Base-by-base conservation (phyloP, 2,113 vertebrate species). In the Callochromis pleurospilus region DNA sequence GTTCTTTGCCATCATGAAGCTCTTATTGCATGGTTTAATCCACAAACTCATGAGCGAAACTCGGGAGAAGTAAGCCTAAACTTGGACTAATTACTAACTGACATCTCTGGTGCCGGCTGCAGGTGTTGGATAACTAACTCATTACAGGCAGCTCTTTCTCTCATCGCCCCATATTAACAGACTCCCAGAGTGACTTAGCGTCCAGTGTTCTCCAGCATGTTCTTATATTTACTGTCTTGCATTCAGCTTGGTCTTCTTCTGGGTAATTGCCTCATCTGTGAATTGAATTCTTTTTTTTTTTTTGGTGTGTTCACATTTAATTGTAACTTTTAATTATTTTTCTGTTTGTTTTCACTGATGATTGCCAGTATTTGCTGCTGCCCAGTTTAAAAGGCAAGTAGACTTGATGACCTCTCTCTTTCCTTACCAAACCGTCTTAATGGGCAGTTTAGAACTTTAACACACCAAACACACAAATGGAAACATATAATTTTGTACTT, bases 51-150 rank as follows among this genome's bases (percentile, higher is more conserved):
- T 31, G 45, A 81, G 81, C 12, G 12, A 80, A 65, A 86, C 81
- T 82, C 31, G 1, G 12, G 56, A 80, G 82, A 87, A 89, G 85
- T 82, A 55, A 92, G 80, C n/a, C 54, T 14, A 9, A 84, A 86
- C n/a, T 19, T 55, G 26, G 38, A 21, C 58, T 93, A 91, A 94
- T 94, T 93, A 90, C 85, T 70, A 24, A 47, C 26, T 81, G 84
- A 89, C 83, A 83, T 91, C 75, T 90, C 80, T 24, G 12, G 82
- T 90, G 90, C 85, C 82, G 55, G 80, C 91, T 88, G 91, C 91
- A 94, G 94, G 92, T 91, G 90, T 53, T 82, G 81, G 77, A 83
- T 79, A 90, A 87, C 84, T 87, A 79, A 79, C 53, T 92, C 89
- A 90, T 93, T 91, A 91, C 83, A 84, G 83, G 10, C 7, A 73